phyloP scores from a whole-genome alignment of 1,140 invertebrate species.

The honey bee (Apis mellifera) region DNA sequence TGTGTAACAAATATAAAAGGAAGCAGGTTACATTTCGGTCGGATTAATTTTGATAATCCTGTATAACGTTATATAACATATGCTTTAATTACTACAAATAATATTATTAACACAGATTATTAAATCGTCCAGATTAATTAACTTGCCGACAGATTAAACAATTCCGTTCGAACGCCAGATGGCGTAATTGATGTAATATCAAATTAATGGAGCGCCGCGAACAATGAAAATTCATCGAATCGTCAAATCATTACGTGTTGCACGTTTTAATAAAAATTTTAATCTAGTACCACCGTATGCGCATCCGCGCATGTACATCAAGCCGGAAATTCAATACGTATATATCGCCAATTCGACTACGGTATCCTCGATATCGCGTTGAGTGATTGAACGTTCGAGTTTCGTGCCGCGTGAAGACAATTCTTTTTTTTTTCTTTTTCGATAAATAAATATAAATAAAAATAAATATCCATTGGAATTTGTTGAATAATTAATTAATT shows the following conservation, averaged over 20 bases:
- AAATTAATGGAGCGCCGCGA: not conserved
- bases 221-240: not conserved
- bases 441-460: no score
- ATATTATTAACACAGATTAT: slow-evolving; percentile 4
- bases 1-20: not conserved
- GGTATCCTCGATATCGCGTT: not conserved
- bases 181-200: not conserved
- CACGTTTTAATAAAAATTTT: not conserved
- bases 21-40: not conserved
- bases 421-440: no score
- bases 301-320: not conserved
- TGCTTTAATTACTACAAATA: not conserved
- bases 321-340: not conserved
- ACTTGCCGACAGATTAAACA: slow-evolving; percentile 5
- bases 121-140: slow-evolving; percentile 1
- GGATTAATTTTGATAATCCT: not conserved
- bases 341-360: no score
- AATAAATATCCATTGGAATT: no score
- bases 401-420: not conserved
- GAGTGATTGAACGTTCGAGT: not conserved
- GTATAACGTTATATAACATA: no score
- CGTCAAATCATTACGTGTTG: not conserved
- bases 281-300: not conserved
- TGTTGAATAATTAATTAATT: no score
- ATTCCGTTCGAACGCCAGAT: not conserved